Base-by-base conservation (phyloP, 2,113 vertebrate species). In the Oryzias javanicus region DNA sequence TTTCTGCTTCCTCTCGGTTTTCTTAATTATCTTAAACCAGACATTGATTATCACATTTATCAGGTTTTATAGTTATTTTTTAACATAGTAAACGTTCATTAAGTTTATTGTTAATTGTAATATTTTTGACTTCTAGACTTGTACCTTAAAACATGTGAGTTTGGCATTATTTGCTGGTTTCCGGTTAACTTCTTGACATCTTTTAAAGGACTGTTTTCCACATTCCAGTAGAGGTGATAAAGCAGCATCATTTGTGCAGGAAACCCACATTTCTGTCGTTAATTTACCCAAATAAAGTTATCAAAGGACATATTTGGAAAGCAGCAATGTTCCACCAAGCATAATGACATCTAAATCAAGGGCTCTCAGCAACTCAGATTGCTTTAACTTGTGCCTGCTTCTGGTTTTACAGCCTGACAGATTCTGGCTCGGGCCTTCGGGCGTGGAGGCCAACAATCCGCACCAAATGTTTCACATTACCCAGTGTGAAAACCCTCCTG, bases 391-490 rank as follows among this genome's bases (percentile, higher is more conserved):
- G 90, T 87, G 87, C 87, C 91, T 90, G 88, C 93, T 93, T 91
- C 92, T 93, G 89, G 91, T 81, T 95, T 94, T 93, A 92, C 88
- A 91, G 92, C 90, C 91, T 89, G 89, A 88, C 91, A 89, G 87
- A 90, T 89, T 89, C 87, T 90, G 92, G 90, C 92, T 91, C 89
- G 89, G 78, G 72, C 71, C 90, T 93, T 93, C 89, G 84, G 88
- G 93, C 91, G 87, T 86, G 86, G 92, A 92, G 92, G 91, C 90
- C 91, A 92, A 94, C 92, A 94, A 94, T 94, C 92, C 5, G 92
- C 93, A 97, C 95, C 96, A 96, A 98, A 98, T 98, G 97, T 99
- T 99, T 99, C 96, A 98, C 94, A 98, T 98, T 99, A 98, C 93
- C 93, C 94, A 90, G 96, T 96, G 95, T 97, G 95, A 98, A 98